A percentile compares a stretch with the other conserved stretches of the same genome.
Evolutionary conservation across 2,888 invertebrate genomes (phyloP).

Genomic region (Trissolcus japonicus): DNA sequence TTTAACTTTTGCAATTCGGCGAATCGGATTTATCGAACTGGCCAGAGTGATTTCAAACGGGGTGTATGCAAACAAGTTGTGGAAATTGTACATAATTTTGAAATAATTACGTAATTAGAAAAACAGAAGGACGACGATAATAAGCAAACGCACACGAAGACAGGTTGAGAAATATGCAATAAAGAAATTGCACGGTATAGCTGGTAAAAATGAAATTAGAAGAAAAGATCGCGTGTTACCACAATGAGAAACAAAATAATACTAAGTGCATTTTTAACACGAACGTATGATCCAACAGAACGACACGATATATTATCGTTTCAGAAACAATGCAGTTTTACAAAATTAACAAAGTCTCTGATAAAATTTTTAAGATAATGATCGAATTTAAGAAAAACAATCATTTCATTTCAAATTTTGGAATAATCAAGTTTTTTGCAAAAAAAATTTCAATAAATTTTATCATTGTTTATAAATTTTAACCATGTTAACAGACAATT

Average conservation of each 20-base stretch:
- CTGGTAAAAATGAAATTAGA: slow-evolving; percentile 33
- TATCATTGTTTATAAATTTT: neutral
- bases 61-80: slow-evolving; percentile 8
- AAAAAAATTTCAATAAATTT: too few relatives aligned
- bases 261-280: slow-evolving; percentile 37
- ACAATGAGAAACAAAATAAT: slow-evolving; percentile 43
- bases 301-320: slow-evolving; percentile 15
- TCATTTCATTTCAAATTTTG: too few relatives aligned
- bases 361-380: too few relatives aligned
- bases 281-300: slow-evolving; percentile 1
- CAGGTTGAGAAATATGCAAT: slow-evolving; percentile 40
- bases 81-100: slow-evolving; percentile 22
- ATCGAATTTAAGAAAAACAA: too few relatives aligned
- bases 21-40: slow-evolving; percentile 9
- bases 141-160: slow-evolving; percentile 23
- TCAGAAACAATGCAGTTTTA: slow-evolving; percentile 23
- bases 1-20: neutral
- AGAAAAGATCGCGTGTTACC: slow-evolving; percentile 39
- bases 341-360: too few relatives aligned
- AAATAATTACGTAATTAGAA: slow-evolving; percentile 40
- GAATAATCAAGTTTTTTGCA: too few relatives aligned
- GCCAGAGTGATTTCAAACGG: neutral
- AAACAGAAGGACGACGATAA: slow-evolving; percentile 28
- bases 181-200: slow-evolving; percentile 44
- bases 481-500: neutral